phyloP scores from a whole-genome alignment of 2,113 vertebrate genomes.

The Gymnobelideus leadbeateri region DNA sequence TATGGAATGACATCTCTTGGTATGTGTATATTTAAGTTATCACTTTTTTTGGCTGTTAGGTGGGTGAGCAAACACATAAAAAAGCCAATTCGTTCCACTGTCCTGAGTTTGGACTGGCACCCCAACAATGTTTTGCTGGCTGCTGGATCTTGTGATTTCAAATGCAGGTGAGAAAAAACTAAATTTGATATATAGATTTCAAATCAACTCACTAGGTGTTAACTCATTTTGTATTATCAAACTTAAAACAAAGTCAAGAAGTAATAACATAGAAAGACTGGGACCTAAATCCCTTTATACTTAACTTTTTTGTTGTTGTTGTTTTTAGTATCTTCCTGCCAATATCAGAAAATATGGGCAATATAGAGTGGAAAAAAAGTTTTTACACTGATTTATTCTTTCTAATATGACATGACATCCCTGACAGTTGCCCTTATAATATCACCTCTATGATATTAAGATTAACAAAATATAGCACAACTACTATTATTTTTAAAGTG shows the following conservation, averaged over 20 bases:
- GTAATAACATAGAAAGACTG: background rate
- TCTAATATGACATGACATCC: slow-evolving; percentile 12
- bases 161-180: slow-evolving; percentile 91
- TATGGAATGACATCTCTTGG: background rate
- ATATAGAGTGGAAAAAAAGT: background rate
- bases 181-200: background rate
- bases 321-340: background rate
- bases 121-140: slow-evolving; percentile 98
- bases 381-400: background rate
- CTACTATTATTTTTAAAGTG: slow-evolving; percentile 1
- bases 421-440: background rate
- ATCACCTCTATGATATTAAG: background rate
- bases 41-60: slow-evolving; percentile 83
- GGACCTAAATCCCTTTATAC: background rate
- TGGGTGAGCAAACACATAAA: slow-evolving; percentile 99
- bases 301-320: background rate
- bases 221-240: background rate
- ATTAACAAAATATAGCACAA: slow-evolving; percentile 27
- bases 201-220: background rate
- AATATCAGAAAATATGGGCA: background rate
- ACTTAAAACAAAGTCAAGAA: background rate
- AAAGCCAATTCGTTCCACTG: slow-evolving; percentile 97
- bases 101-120: slow-evolving; percentile 99
- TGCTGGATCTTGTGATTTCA: slow-evolving; percentile 98
- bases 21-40: background rate